Evolutionary conservation across 2,797 vertebrate genomes (phyloP).

Genomic region (Takifugu rubripes): DNA sequence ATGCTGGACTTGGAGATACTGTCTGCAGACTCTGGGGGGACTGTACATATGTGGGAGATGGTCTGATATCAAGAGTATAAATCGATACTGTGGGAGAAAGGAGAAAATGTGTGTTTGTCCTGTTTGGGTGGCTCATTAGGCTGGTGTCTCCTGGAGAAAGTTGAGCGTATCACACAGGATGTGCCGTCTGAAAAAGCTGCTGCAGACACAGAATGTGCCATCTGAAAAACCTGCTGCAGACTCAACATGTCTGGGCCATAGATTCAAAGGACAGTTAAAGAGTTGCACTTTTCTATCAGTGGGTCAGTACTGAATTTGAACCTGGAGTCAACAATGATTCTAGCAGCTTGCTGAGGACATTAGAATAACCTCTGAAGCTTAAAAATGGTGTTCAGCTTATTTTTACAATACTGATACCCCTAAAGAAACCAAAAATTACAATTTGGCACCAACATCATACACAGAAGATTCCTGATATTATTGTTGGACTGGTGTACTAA

Average conservation of each 20-base stretch:
- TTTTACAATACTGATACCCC: background rate
- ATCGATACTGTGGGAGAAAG: conserved; percentile 56
- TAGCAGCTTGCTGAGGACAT: background rate
- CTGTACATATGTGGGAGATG: background rate
- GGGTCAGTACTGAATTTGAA: background rate
- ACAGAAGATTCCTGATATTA: no score
- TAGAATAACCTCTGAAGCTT: no score
- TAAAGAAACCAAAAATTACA: no score
- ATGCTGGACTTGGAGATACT: conserved; percentile 40
- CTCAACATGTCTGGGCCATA: conserved; percentile 12
- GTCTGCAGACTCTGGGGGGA: conserved; percentile 11
- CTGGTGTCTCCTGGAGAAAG: conserved; percentile 60
- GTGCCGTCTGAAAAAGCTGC: conserved; percentile 22
- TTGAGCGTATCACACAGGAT: conserved; percentile 41
- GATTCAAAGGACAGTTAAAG: conserved; percentile 39
- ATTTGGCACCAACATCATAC: no score
- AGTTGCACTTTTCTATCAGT: background rate
- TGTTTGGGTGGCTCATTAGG: conserved; percentile 52
- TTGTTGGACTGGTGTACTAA: background rate
- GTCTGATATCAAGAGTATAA: conserved; percentile 44
- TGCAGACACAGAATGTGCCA: conserved; percentile 24
- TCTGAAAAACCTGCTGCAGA: conserved; percentile 24
- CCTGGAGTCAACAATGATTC: background rate
- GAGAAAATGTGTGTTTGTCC: conserved; percentile 51
- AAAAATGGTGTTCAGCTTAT: background rate